phyloP scores from a whole-genome alignment of 2,797 vertebrate genomes.

The Parambassis ranga region DNA sequence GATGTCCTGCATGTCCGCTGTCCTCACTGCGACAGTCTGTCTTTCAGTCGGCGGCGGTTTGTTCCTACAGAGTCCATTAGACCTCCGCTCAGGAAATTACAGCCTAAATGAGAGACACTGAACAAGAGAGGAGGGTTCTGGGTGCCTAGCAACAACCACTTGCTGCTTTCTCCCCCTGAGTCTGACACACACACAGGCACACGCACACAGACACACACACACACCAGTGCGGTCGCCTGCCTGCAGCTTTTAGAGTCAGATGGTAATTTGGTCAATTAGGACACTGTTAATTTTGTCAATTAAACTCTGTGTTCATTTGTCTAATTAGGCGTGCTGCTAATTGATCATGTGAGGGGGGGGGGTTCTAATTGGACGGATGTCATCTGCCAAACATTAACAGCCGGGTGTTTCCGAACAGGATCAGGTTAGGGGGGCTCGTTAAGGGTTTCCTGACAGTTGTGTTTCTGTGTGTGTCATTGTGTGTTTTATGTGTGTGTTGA shows the following conservation, averaged over 20 bases:
- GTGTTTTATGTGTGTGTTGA: too few species aligned
- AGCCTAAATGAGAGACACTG: not conserved
- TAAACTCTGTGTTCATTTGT: slow-evolving; percentile 26
- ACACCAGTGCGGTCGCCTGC: not conserved
- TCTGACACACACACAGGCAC: not conserved
- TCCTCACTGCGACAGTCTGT: not conserved
- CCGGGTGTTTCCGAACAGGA: not conserved
- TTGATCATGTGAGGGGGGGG: not conserved
- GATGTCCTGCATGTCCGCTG: not conserved
- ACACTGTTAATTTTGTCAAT: slow-evolving; percentile 15
- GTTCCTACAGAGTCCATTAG: slow-evolving; percentile 16
- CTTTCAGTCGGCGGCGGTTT: slow-evolving; percentile 3
- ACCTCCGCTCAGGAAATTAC: slow-evolving; percentile 1
- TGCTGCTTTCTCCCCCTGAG: not conserved
- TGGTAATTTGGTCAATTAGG: slow-evolving; percentile 14
- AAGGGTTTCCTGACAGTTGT: too few species aligned
- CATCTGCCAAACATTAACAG: not conserved
- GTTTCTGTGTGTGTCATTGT: too few species aligned
- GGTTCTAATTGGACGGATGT: slow-evolving; percentile 1
- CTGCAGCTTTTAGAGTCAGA: not conserved
- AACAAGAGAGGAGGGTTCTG: not conserved
- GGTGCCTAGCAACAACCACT: slow-evolving; percentile 45
- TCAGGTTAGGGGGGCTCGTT: slow-evolving; percentile 23
- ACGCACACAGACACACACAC: not conserved
- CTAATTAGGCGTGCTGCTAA: slow-evolving; percentile 18